Evolutionary conservation across 2,888 invertebrate species (phyloP), one percentile per base, ranked within the genome.

Genomic region (Chaitophorus viminalis): DNA sequence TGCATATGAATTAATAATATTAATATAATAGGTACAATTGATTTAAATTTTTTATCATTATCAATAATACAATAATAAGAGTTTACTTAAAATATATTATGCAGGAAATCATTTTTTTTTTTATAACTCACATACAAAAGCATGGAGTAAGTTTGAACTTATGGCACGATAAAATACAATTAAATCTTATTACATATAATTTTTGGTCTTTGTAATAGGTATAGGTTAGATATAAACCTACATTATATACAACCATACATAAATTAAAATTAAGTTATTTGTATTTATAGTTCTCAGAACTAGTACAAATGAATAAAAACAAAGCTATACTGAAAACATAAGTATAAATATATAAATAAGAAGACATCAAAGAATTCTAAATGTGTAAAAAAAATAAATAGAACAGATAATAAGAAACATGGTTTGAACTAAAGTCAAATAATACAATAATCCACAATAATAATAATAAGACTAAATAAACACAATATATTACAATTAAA

Each of bases 91-190:
- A 60, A 60, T 21, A 60, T 21, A 60, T 21, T 60, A 21, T 60
- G 25, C 21, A 60, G 25, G 60, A 29, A 68, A 68, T 68, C 0
- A 3, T 11, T 65, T 65, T 68, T 6, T 11, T 2, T 29, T 11
- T 60, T 1, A 60, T 2, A n/a, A 29, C 11, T 11, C 29, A n/a
- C 11, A 29, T 25, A n/a, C 29, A 46, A 46, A 25, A 3, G 25
- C 60, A 25, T 6, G 5, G 60, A 25, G 60, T 60, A 52, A 18
- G 52, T 60, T 60, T 33, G 60, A 60, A 60, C 60, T 60, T 33
- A 78, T 78, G 78, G 78, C 78, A 78, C 78, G 78, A 60, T 60
- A 33, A 60, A 68, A 70, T 70, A 70, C 70, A 70, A 14, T 31
- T 17, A 21, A 11, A 52, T 52, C 2, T 46, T n/a, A 52, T n/a